Base-by-base conservation (phyloP, 1,140 invertebrate species). In the Telenomus remus region DNA sequence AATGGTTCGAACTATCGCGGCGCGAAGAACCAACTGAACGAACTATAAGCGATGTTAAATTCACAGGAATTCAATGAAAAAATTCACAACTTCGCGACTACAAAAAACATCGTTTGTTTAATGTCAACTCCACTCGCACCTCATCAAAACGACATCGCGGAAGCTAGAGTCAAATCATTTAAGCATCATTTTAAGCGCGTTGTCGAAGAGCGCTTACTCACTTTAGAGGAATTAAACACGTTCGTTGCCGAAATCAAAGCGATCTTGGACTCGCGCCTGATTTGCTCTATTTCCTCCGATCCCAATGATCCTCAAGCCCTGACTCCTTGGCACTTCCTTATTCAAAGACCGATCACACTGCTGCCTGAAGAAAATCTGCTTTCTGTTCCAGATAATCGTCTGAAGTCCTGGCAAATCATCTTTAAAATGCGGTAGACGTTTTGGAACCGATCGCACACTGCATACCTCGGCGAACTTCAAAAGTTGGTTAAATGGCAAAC, bases 1-100 rank as follows among this genome's bases (percentile, higher is more conserved):
- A 83, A 84, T 66, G 86, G 79, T 15, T 82, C 79, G 0, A 86
- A 82, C 53, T 84, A 86, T 65, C 73, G 80, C 0, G 82, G 84
- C 7, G 80, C 79, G 0, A 76, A 78, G 37, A 74, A 68, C 13
- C 12, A 76, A 54, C 34, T 81, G 2, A 44, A 71, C 49, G 74
- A 80, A 48, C n/a, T 83, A 12, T 42, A n/a, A 9, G 49, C 43
- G 0, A 42, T 68, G 8, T 61, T 59, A 6, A 50, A 57, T 9
- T 4, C 19, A 1, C 12, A 47, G 7, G 34, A 60, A 53, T 35
- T 14, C 12, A 48, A 16, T 1, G n/a, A 44, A 0, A 39, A 37
- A n/a, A 10, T 51, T 6, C 1, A 37, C 10, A 14, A 53, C 8
- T 53, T 53, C 5, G 12, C 49, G n/a, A n/a, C 37, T 16, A 39